phyloP scores from a whole-genome alignment of 2,113 vertebrate genomes.

The Anthoscopus minutus region DNA sequence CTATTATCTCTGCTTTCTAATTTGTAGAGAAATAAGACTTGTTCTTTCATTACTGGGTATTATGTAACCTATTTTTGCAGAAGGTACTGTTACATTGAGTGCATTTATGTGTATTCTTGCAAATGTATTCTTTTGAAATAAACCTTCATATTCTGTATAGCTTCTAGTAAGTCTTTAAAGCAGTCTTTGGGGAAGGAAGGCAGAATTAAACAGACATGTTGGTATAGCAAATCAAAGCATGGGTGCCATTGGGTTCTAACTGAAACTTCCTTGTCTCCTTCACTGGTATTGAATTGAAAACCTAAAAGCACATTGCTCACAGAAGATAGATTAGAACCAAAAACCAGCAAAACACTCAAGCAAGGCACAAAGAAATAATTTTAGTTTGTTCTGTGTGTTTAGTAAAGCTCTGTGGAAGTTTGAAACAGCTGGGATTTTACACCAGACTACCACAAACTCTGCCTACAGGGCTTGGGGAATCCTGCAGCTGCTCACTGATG shows the following conservation, averaged over 20 bases:
- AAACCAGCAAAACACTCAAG: accelerated
- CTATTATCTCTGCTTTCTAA: slow-evolving; percentile 68
- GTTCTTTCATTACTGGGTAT: slow-evolving; percentile 77
- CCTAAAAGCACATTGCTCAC: background rate
- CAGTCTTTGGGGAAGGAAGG: background rate
- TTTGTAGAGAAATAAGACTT: slow-evolving; percentile 72
- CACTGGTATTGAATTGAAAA: background rate
- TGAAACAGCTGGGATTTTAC: background rate
- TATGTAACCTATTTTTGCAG: slow-evolving; percentile 84
- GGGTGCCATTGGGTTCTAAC: background rate
- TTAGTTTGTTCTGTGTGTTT: background rate
- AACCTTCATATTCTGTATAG: slow-evolving; percentile 82
- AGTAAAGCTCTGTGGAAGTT: background rate
- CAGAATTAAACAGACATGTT: background rate
- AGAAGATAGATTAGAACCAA: background rate
- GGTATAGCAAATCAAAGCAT: background rate
- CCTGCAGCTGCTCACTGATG: background rate
- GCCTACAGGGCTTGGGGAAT: background rate
- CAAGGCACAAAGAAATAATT: background rate
- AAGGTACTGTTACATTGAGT: slow-evolving; percentile 82
- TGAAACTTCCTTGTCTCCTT: background rate
- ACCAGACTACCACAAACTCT: background rate
- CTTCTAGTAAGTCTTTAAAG: slow-evolving; percentile 64
- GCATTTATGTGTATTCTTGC: slow-evolving; percentile 77
- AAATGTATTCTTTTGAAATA: slow-evolving; percentile 83